Base-by-base conservation (phyloP, 2,888 invertebrate species). In the Agriopis aurantiaria region DNA sequence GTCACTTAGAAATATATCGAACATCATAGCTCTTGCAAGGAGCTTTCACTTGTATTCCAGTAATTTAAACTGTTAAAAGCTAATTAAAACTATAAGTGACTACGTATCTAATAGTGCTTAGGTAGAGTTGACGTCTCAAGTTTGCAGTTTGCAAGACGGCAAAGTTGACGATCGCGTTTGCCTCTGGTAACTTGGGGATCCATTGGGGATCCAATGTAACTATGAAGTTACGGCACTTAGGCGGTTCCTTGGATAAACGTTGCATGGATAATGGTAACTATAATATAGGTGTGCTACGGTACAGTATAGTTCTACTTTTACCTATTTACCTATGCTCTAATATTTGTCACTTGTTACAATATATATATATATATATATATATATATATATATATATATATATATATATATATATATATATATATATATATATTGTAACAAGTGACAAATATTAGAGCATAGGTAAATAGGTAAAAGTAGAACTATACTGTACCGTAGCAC, bases 161-260 rank as follows among this genome's bases (percentile, higher is more conserved):
- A 87, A 87, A 88, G 86, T 89, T 87, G 85, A 86, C 85, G 87
- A 88, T 87, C 83, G 80, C 85, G 86, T 89, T 89, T 76, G 80
- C 83, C 85, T 82, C 83, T 84, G 77, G 78, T 74, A 85, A 85
- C 85, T 87, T 85, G 72, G 78, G 75, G 65, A 83, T 87, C 89
- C 88, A 85, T 85, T 82, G 86, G 84, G 88, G 83, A 86, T 87
- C 87, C 85, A 88, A 85, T 81, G 82, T 82, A 81, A 82, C 80
- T 83, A 80, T 77, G 79, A 88, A 84, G 51, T 60, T 65, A 14
- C 10, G 56, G 52, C 62, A 65, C 49, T 69, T 23, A 65, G 49
- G 57, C 60, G 33, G 9, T 63, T 55, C 51, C 69, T 49, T 43
- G 49, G 51, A 51, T 56, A 65, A 65, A 52, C 48, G 56, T 56